Evolutionary conservation across 35 echinoderm and acorn worm species (phyloP), one percentile per base, ranked within the genome.

Genomic region (Apostichopus californicus): DNA sequence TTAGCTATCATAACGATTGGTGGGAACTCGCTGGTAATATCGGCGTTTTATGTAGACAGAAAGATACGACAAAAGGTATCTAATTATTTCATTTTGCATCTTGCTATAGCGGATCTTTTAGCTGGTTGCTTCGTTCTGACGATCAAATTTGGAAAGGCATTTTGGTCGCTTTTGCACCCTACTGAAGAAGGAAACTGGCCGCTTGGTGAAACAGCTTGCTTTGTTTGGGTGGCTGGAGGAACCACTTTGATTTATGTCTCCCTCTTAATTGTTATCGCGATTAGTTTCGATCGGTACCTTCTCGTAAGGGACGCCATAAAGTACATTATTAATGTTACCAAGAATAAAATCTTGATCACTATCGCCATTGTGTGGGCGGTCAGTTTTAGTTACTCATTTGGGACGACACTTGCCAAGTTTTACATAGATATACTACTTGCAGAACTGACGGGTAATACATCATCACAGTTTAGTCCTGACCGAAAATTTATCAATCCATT

Each of bases 61-160:
- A 80, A 46, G 6, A 80, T 80, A 46, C 78, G 78, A 25, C 21
- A 80, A 54, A 80, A 34, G 34, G 10, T 80, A 7, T 80, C 78
- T 7, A 80, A 80, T 54, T 80, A 24, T 80, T 80, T 80, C 78
- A 80, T 80, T 14, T n/a, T 80, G 13, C 22, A 80, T 80, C 78
- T 80, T 14, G 78, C 78, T 24, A 9, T 80, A 25, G 26, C 20
- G 5, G 78, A 80, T 7, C 28, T 79, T 9, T 18, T 79, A 10
- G 14, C 15, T 8, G 77, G 77, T 25, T 22, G 14, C 28, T 79
- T 80, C 34, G 26, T 80, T 34, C 34, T 80, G 12, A 54, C 78
- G 13, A 8, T 80, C 24, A 80, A 80, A 80, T 80, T 80, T 26
- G 78, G 78, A 80, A 80, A 80, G 8, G 1, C 6, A 14, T 34